These are phyloP conservation scores for Percopsis omiscomaycus DNA, from an alignment of 2,797 vertebrate genomes.

Conservation along the genomic window DNA sequence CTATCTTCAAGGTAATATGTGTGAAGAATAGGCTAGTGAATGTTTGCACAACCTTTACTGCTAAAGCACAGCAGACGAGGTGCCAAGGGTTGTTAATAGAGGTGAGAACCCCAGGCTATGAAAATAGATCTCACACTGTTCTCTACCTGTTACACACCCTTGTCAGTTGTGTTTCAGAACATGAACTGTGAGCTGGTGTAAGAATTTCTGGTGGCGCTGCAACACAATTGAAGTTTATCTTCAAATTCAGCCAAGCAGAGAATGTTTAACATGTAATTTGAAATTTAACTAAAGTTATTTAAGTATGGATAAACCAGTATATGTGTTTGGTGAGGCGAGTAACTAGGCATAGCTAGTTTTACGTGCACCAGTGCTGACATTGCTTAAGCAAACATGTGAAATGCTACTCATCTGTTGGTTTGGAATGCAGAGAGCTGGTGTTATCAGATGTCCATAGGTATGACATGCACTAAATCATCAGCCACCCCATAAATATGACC, in stretches of 20 bases:
- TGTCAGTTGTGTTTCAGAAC: background rate
- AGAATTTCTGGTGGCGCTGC: too few relatives aligned
- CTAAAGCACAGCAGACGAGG: slow-evolving; percentile 24
- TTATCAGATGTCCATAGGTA: slow-evolving; percentile 30
- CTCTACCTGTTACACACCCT: background rate
- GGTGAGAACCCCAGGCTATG: slow-evolving; percentile 54
- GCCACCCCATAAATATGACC: slow-evolving; percentile 14
- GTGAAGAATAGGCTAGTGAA: background rate
- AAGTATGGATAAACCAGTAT: background rate
- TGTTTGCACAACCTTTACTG: background rate
- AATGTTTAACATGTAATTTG: too few relatives aligned
- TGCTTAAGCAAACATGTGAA: slow-evolving; percentile 13
- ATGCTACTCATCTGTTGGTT: slow-evolving; percentile 3
- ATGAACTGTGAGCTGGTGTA: too few relatives aligned
- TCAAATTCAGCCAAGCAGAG: too few relatives aligned
- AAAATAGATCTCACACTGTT: slow-evolving; percentile 29
- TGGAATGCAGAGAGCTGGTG: slow-evolving; percentile 28
- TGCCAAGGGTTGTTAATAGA: slow-evolving; percentile 54
- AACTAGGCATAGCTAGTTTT: slow-evolving; percentile 27
- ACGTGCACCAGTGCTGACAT: slow-evolving; percentile 11
- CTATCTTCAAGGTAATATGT: background rate
- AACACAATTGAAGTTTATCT: too few relatives aligned
- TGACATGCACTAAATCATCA: slow-evolving; percentile 43
- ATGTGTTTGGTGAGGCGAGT: slow-evolving; percentile 11
- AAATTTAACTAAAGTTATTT: background rate